phyloP scores from a whole-genome alignment of 1,140 invertebrate species.

The Phenacoccus solenopsis region DNA sequence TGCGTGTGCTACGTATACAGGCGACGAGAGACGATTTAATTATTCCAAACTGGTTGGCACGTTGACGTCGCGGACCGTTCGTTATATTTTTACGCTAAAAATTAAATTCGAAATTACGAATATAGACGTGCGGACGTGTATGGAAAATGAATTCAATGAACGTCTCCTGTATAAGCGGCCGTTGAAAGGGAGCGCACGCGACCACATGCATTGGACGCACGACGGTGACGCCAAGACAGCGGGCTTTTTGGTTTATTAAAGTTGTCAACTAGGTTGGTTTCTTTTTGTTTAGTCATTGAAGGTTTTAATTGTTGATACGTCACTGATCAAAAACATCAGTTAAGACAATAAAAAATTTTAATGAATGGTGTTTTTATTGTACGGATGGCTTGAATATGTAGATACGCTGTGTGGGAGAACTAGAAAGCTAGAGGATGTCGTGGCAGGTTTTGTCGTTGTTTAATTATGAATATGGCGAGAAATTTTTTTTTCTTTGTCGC shows the following conservation, averaged over 20 bases:
- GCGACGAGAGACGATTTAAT: too few species aligned
- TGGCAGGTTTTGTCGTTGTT: neutral
- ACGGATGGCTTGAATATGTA: too few species aligned
- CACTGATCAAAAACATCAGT: slow-evolving; percentile 5
- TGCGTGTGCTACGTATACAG: too few species aligned
- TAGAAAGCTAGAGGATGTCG: neutral
- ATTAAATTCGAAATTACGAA: too few species aligned
- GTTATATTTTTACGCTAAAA: too few species aligned
- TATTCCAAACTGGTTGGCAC: too few species aligned
- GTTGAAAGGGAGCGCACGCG: neutral
- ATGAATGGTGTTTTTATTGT: neutral
- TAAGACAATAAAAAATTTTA: neutral
- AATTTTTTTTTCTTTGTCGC: too few species aligned
- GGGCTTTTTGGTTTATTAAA: neutral
- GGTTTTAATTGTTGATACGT: slow-evolving; percentile 6
- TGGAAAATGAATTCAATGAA: too few species aligned
- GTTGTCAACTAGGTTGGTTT: neutral
- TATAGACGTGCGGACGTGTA: too few species aligned
- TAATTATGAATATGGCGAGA: too few species aligned
- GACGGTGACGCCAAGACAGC: neutral
- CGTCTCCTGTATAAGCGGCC: neutral
- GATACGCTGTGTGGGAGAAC: neutral
- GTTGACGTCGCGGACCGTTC: too few species aligned
- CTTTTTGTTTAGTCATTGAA: neutral
- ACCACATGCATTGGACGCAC: neutral